These are phyloP conservation scores for Thermophis baileyi DNA, from an alignment of 2,113 vertebrate genomes.

Conservation along the genomic window DNA sequence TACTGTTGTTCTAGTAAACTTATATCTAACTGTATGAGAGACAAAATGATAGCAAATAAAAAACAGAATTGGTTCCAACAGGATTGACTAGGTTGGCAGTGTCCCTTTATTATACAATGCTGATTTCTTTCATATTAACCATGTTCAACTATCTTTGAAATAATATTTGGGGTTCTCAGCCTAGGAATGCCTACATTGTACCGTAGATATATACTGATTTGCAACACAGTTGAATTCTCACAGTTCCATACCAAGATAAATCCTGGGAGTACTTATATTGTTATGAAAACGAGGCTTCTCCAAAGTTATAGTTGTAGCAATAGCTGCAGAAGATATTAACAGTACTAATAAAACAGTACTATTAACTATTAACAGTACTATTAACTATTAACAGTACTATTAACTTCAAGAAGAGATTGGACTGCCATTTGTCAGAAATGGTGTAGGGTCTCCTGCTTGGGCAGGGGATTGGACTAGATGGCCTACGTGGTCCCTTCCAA, in stretches of 20 bases:
- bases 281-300: background rate
- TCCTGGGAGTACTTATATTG: background rate
- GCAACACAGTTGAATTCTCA: background rate
- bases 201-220: background rate
- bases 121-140: background rate
- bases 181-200: background rate
- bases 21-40: too few relatives aligned
- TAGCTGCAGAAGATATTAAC: background rate
- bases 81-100: background rate
- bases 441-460: too few relatives aligned
- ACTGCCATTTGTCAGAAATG: too few relatives aligned
- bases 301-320: background rate
- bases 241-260: background rate
- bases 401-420: too few relatives aligned
- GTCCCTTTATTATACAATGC: background rate
- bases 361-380: too few relatives aligned
- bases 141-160: background rate
- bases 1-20: background rate
- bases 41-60: background rate
- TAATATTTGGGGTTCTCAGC: background rate
- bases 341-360: background rate
- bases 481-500: too few relatives aligned
- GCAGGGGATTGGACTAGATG: too few relatives aligned
- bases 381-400: too few relatives aligned
- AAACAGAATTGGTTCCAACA: background rate